These are phyloP conservation scores for Charina bottae DNA, from an alignment of 2,113 vertebrate species.

Conservation along the genomic window DNA sequence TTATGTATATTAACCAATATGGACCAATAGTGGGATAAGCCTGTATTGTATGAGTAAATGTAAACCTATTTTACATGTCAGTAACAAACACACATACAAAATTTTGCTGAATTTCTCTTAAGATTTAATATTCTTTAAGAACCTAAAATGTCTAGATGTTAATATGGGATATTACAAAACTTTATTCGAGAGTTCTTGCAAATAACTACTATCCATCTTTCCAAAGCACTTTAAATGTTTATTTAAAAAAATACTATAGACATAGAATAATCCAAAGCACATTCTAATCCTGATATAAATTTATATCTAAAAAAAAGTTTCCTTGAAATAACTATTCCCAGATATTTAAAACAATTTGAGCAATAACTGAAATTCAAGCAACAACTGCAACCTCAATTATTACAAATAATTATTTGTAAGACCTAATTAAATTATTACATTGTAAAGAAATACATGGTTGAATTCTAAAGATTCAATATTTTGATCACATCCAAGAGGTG, in stretches of 20 bases:
- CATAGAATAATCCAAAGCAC: too few species aligned
- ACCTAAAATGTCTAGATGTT: neutral
- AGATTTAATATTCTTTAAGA: too few species aligned
- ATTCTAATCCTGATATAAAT: neutral
- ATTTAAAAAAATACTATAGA: too few species aligned
- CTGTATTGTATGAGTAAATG: neutral
- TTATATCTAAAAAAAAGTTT: too few species aligned
- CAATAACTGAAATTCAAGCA: neutral
- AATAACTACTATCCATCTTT: neutral
- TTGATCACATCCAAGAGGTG: too few species aligned
- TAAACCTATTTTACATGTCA: neutral
- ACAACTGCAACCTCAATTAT: neutral
- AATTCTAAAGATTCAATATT: too few species aligned
- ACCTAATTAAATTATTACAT: neutral
- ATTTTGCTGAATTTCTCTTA: too few species aligned
- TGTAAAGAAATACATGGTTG: too few species aligned
- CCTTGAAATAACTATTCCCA: neutral
- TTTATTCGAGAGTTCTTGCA: neutral
- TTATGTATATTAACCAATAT: neutral
- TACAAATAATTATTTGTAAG: neutral
- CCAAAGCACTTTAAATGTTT: neutral
- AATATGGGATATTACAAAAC: neutral
- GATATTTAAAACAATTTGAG: neutral
- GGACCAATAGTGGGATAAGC: neutral
- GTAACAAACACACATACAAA: neutral